Conservation (phyloP, 64 coral and sea anemone genomes). For the Platygyra sinensis region DNA sequence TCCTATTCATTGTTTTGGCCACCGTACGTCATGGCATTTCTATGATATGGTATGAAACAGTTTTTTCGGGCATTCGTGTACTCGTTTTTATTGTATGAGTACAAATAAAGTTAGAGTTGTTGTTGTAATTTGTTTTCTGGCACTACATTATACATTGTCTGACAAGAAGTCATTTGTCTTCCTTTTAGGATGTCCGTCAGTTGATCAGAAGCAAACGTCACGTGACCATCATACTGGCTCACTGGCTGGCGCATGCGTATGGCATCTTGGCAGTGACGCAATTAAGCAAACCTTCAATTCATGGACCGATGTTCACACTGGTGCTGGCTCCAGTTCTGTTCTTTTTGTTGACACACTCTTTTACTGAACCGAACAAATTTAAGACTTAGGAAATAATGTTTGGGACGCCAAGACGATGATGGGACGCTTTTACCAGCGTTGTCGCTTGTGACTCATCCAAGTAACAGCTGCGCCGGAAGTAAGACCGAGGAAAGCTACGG, state of each 20-base stretch:
- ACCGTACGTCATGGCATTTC: no score
- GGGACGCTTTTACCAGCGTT: no score
- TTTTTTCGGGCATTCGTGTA: no score
- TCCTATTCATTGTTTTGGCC: no score
- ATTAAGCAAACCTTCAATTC: slow-evolving; percentile 56
- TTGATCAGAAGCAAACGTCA: slow-evolving; percentile 77
- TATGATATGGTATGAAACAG: no score
- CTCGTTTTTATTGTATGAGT: no score
- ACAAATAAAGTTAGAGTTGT: no score
- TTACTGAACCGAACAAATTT: slow-evolving; percentile 91
- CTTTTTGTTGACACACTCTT: slow-evolving; percentile 77
- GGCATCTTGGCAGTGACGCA: slow-evolving; percentile 86
- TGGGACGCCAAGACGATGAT: no score
- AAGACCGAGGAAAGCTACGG: no score
- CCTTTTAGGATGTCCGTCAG: slow-evolving; percentile 68
- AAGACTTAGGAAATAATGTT: slow-evolving; percentile 16
- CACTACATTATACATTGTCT: not conserved
- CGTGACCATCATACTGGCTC: slow-evolving; percentile 71
- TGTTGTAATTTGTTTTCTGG: no score
- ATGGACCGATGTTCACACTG: slow-evolving; percentile 93
- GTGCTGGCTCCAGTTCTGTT: slow-evolving; percentile 81
- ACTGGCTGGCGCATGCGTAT: slow-evolving; percentile 87
- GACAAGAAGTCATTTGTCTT: not conserved
- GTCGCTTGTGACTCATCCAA: no score
- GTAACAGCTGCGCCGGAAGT: no score